Conservation (phyloP, 2,113 vertebrate species). For the Scomber scombrus region DNA sequence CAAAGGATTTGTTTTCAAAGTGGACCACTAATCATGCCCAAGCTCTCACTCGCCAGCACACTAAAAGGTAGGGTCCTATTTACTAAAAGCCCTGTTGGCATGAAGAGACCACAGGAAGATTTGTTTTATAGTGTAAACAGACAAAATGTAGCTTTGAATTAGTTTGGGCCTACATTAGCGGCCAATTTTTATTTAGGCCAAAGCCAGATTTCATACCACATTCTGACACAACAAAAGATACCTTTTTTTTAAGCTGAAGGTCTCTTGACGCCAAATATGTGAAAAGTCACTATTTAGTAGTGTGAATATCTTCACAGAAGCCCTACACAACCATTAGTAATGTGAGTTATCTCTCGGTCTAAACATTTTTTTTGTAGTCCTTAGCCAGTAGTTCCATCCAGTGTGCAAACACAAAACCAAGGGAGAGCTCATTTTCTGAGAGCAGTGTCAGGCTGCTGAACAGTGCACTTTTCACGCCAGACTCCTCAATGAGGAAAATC, state of each 20-base stretch:
- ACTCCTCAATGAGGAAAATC: conserved; percentile 70
- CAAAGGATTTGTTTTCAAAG: conserved; percentile 61
- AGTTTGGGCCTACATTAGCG: conserved; percentile 18
- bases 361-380: conserved; percentile 52
- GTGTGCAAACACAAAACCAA: conserved; percentile 51
- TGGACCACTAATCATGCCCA: conserved; percentile 35
- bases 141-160: conserved; percentile 71
- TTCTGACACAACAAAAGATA: conserved; percentile 66
- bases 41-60: conserved; percentile 44
- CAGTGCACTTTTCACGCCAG: conserved; percentile 76
- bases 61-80: conserved; percentile 58
- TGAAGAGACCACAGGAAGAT: conserved; percentile 62
- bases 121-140: conserved; percentile 68
- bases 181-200: conserved; percentile 56
- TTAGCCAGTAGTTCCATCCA: conserved; percentile 59
- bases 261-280: conserved; percentile 61
- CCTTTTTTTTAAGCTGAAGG: conserved; percentile 22
- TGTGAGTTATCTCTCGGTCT: conserved; percentile 10
- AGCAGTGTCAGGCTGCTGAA: conserved; percentile 77
- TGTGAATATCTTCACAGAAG: conserved; percentile 49
- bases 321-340: conserved; percentile 33
- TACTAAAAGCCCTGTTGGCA: conserved; percentile 63
- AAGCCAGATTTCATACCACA: conserved; percentile 51
- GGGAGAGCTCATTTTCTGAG: conserved; percentile 64
- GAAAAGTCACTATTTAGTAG: conserved; percentile 57